Evolutionary conservation across 2,888 invertebrate genomes (phyloP), one percentile per base, ranked within the genome.

Genomic region (Diabrotica balteata): DNA sequence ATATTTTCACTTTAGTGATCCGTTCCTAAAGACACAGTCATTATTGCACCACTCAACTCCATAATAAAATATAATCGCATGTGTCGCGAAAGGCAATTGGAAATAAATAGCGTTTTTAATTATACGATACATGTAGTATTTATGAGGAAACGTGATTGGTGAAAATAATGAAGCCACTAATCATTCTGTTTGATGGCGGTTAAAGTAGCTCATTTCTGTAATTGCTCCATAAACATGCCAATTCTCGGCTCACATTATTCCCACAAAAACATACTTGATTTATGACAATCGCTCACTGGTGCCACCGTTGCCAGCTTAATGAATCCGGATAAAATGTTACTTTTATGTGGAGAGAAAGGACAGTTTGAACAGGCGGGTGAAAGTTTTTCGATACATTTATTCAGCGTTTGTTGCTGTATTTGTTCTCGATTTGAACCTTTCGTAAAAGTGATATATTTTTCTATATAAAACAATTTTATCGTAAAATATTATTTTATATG

Each of bases 121-220:
- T 81, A 80, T 79, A 80, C 78, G 77, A 77, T 79, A 79, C 81
- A 77, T 78, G 80, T 78, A 78, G 79, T 80, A 81, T 80, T 81
- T 81, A 64, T 68, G 69, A 71, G 64, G 59, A 67, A 71, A 79
- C 80, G 80, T 81, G 82, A 82, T 83, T 81, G 81, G 81, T 81
- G 79, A 81, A 81, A 81, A 82, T 82, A 82, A 83, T 83, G 82
- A 83, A 82, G 83, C 81, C 78, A 83, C 82, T 80, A 81, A 83
- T 83, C 82, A 82, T 82, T 82, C 80, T 74, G 77, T 75, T 78
- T 79, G 81, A 82, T 80, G 79, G 78, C 80, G 79, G 81, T 81
- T 81, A 82, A 82, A 82, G 80, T 81, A 79, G 80, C 82, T 82
- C 81, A 82, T 83, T 82, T 81, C 82, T 82, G 76, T 82, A 83